Conservation (phyloP, 2,888 invertebrate species). For the Aethes cnicana region DNA sequence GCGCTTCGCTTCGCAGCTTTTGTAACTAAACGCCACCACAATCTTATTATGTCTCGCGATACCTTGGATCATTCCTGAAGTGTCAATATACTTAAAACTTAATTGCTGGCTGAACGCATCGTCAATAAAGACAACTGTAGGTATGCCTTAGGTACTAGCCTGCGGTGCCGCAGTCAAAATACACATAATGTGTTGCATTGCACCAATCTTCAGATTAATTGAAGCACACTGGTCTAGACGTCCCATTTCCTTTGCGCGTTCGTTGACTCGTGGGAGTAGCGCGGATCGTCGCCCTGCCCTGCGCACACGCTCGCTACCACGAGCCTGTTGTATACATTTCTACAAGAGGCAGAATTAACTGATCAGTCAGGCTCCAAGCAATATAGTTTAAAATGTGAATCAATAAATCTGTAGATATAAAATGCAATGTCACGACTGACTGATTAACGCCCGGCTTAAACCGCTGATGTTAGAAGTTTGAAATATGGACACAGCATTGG, state of each 20-base stretch:
- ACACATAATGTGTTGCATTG: slow-evolving; percentile 26
- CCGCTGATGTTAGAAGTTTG: too few relatives aligned
- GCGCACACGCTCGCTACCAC: slow-evolving; percentile 32
- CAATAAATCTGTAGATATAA: too few relatives aligned
- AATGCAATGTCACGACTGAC: too few relatives aligned
- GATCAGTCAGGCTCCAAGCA: too few relatives aligned
- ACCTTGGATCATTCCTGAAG: slow-evolving; percentile 1
- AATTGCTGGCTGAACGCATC: neutral
- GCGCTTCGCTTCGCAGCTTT: slow-evolving; percentile 19
- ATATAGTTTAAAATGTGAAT: too few relatives aligned
- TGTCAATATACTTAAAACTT: neutral
- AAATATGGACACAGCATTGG: too few relatives aligned
- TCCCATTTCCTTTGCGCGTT: slow-evolving; percentile 55
- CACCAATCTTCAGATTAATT: slow-evolving; percentile 41
- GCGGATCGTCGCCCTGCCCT: slow-evolving; percentile 20
- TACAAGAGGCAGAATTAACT: too few relatives aligned
- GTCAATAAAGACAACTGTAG: neutral
- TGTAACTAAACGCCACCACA: slow-evolving; percentile 16
- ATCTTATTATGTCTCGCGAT: slow-evolving; percentile 1
- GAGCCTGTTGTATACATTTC: too few relatives aligned
- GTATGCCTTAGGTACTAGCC: neutral
- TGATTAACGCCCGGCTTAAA: too few relatives aligned
- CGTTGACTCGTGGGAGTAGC: slow-evolving; percentile 46
- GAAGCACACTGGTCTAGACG: slow-evolving; percentile 51
- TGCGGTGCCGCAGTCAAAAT: neutral